Evolutionary conservation across 2,113 vertebrate genomes (phyloP), one percentile per base, ranked within the genome.

Genomic region (Pachypanchax playfairii): DNA sequence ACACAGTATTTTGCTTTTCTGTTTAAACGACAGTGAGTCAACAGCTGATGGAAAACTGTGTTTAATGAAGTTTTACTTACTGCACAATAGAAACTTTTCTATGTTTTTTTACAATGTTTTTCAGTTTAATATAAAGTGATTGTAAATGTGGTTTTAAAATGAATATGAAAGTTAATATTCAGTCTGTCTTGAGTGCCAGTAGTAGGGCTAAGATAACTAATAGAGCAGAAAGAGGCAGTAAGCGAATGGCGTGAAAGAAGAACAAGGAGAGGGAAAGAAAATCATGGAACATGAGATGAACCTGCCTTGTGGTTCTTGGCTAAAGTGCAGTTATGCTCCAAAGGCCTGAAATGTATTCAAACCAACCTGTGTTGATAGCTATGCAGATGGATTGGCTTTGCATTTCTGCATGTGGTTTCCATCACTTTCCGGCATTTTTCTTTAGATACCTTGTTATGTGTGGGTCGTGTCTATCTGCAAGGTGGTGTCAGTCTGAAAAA

Each of bases 241-340:
- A 48, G 39, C 6, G 14, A 35, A 53, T 39, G 5, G 35, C 14
- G 10, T 3, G 28, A 50, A 10, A 54, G 21, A 56, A 31, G 41
- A 55, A 57, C 20, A 67, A 43, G 51, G 46, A 50, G 28, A 58
- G 57, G 56, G 35, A 15, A 1, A 53, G 63, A 60, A 66, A 61
- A 51, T 13, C 22, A 29, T 13, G 35, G 65, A 76, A 71, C 38
- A 44, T 41, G 68, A 63, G 41, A 69, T 80, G 74, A 86, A 89
- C 80, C 80, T 88, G 85, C 78, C 63, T 68, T 38, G 68, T 61
- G 73, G 65, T 65, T 81, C 47, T 58, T 81, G 79, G 83, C 81
- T 83, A 17, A 4, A 26, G 44, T 50, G 73, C 58, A 26, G 39
- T 73, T 61, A 61, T 70, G 35, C 61, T 66, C 49, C 51, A 29